Conservation (phyloP, 1,140 invertebrate genomes). For the Neotoxoptera formosana region DNA sequence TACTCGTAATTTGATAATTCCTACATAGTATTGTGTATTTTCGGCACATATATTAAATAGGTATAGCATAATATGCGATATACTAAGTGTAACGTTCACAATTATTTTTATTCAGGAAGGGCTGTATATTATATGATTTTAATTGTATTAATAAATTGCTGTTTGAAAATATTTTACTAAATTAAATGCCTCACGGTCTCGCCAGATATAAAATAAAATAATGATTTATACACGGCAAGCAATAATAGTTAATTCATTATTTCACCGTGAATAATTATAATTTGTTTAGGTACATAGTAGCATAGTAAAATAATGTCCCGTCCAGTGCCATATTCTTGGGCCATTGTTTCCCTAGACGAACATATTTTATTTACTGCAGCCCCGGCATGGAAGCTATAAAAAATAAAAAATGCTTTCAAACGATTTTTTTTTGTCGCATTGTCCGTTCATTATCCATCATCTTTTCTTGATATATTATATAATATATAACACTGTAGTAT, state of each 20-base stretch:
- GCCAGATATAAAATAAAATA: neutral
- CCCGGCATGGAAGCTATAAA: neutral
- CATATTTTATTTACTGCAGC: neutral
- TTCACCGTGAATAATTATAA: neutral
- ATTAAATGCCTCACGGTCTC: neutral
- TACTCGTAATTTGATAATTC: too few relatives aligned
- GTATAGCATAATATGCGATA: too few relatives aligned
- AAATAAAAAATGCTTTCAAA: neutral
- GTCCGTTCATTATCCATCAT: neutral
- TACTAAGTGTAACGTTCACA: neutral
- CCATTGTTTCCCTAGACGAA: neutral
- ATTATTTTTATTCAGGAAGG: neutral
- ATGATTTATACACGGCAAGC: neutral
- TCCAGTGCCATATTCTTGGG: neutral
- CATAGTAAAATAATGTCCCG: neutral
- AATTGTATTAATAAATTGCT: neutral
- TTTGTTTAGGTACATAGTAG: neutral
- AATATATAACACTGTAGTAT: too few relatives aligned
- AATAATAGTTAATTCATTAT: neutral
- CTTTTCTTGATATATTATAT: too few relatives aligned
- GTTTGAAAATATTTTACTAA: neutral
- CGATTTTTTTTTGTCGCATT: neutral
- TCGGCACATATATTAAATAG: too few relatives aligned
- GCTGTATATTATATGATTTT: too few relatives aligned
- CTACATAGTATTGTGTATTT: too few relatives aligned